Percentiles rank a stretch among this genome's conserved stretches.
Conservation (phyloP, 2,888 invertebrate genomes). For the Eupithecia subfuscata region DNA sequence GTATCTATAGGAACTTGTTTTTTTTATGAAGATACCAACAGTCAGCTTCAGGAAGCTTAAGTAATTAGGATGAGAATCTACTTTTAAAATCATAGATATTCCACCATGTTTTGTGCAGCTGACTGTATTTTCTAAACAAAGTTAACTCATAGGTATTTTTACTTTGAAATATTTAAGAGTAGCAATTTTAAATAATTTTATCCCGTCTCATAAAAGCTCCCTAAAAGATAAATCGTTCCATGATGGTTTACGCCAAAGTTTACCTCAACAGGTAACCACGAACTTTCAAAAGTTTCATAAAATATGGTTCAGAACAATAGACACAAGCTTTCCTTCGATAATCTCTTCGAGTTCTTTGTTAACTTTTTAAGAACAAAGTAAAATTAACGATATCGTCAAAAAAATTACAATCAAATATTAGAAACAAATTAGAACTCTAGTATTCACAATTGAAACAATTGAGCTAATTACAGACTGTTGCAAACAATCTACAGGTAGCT, state of each 20-base stretch:
- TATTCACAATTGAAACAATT: too few species aligned
- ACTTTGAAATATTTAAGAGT: background rate
- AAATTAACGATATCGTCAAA: background rate
- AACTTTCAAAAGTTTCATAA: conserved; percentile 37
- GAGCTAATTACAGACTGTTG: too few species aligned
- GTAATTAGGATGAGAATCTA: too few species aligned
- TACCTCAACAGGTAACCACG: conserved; percentile 39
- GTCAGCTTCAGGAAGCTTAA: too few species aligned
- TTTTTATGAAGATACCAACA: too few species aligned
- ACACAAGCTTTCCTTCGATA: conserved; percentile 33
- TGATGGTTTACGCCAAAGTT: conserved; percentile 28
- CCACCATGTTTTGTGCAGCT: background rate
- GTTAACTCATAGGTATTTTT: too few species aligned
- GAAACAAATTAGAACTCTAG: too few species aligned
- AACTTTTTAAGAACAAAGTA: background rate
- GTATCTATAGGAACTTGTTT: too few species aligned
- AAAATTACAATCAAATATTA: too few species aligned
- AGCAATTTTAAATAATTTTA: background rate
- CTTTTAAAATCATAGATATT: background rate
- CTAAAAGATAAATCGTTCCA: conserved; percentile 5
- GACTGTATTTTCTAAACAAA: background rate
- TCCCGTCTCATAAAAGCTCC: background rate
- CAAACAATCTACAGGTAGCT: background rate
- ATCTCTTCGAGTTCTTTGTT: conserved; percentile 7
- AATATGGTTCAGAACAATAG: conserved; percentile 33